Percentiles rank a stretch among this genome's conserved stretches.
phyloP scores from a whole-genome alignment of 2,113 vertebrate genomes.

The Dromaius novaehollandiae region DNA sequence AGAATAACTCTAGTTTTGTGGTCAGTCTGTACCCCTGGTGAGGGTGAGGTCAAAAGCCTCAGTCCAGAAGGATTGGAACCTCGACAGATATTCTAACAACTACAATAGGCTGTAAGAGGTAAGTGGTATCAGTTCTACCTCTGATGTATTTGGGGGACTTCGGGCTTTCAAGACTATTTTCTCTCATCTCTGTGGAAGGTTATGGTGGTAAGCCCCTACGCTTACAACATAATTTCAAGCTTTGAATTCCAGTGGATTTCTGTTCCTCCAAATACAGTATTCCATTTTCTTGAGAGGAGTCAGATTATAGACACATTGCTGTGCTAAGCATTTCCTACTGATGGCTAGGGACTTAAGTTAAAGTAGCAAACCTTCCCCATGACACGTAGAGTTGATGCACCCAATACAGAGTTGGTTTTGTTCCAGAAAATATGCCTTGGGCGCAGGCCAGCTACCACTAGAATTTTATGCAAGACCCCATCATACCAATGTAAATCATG shows the following conservation, averaged over 20 bases:
- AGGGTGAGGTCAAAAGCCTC: background rate
- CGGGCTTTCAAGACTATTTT: background rate
- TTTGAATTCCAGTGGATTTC: background rate
- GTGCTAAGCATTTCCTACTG: background rate
- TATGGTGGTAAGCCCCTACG: background rate
- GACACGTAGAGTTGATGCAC: background rate
- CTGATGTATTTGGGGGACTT: background rate
- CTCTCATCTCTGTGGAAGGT: background rate
- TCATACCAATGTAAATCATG: background rate
- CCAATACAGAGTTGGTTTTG: too few relatives aligned
- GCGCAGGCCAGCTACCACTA: too few relatives aligned
- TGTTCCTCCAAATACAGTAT: background rate
- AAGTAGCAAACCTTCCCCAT: background rate
- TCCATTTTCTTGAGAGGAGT: background rate
- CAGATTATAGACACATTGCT: background rate
- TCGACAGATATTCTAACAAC: background rate
- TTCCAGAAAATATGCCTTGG: background rate
- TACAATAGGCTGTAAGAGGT: too few relatives aligned
- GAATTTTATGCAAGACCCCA: background rate
- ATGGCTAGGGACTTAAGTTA: too few relatives aligned
- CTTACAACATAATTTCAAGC: background rate
- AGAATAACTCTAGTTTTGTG: background rate
- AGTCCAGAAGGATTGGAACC: too few relatives aligned
- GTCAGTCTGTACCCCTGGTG: background rate
- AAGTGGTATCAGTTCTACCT: background rate